Base-by-base conservation (phyloP, 1,140 invertebrate genomes). In the Helicoverpa armigera region DNA sequence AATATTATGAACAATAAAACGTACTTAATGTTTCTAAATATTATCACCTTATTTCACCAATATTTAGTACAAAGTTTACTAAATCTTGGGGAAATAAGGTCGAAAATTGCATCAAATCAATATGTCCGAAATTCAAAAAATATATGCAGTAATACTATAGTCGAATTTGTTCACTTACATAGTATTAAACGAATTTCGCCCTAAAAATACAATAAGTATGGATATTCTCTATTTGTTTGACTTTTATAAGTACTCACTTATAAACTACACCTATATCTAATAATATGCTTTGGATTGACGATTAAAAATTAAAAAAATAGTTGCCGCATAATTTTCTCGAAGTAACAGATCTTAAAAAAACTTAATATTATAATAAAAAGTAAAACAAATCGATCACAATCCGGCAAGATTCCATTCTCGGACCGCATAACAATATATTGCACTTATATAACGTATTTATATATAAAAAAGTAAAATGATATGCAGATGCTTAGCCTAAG, bases 401-500 rank as follows among this genome's bases (percentile, higher is more conserved):
- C 79, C 80, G 89, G 90, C 91, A 92, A 92, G 90, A 91, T 76
- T 18, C 14, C 75, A 70, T 82, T 82, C 48, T 53, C 70, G 53
- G 70, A 81, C 69, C 65, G 81, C 75, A 67, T 75, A 67, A 82
- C 85, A 83, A 75, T 78, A 88, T 91, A 92, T 92, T 91, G 90
- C 90, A 92, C 91, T 88, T 88, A 86, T 67, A 48, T 54, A 73
- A 82, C 23, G 65, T 54, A 76, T 82, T 88, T 87, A 82, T 86
- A 81, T 31, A 35, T 16, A 76, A 61, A 76, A 76, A 83, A 85
- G 13, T 18, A 73, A 87, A 89, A 85, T 90, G 87, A 91, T 90
- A 92, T 92, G 90, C 88, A 81, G 85, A 83, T 82, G 83, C 79
- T 83, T 89, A 91, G 75, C 79, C 89, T 91, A 89, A 76, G n/a